phyloP scores from a whole-genome alignment of 2,888 invertebrate species.

The Lomographa bimaculata region DNA sequence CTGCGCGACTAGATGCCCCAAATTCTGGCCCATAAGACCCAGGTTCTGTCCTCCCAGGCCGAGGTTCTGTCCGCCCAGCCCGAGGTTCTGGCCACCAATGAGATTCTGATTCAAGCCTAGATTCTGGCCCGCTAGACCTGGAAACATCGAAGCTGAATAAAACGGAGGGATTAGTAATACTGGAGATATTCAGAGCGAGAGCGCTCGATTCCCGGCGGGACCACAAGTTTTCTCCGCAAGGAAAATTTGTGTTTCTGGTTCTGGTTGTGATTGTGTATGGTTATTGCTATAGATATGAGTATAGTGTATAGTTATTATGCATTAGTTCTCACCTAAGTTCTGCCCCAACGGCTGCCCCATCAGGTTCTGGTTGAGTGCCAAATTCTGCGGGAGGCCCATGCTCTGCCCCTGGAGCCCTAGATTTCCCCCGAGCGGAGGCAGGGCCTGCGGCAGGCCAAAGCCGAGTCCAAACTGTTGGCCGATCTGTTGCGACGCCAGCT shows the following conservation, averaged over 20 bases:
- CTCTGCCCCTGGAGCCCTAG: constrained; percentile 48
- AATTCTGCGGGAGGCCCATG: constrained; percentile 54
- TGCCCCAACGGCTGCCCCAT: constrained; percentile 68
- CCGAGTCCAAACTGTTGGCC: constrained; percentile 55
- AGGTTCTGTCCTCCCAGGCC: constrained; percentile 55
- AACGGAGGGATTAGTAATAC: constrained; percentile 4
- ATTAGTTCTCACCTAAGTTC: constrained; percentile 63
- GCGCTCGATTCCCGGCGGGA: too few relatives aligned
- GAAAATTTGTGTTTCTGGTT: too few relatives aligned
- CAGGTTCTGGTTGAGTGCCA: constrained; percentile 65
- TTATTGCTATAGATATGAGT: too few relatives aligned
- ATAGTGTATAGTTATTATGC: too few relatives aligned
- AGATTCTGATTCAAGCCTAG: constrained; percentile 56
- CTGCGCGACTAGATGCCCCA: constrained; percentile 69
- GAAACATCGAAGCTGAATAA: constrained; percentile 13
- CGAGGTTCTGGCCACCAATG: constrained; percentile 35
- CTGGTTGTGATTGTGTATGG: too few relatives aligned
- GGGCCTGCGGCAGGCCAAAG: constrained; percentile 50
- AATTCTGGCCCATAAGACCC: constrained; percentile 59
- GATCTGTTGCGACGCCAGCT: constrained; percentile 50
- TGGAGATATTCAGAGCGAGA: too few relatives aligned
- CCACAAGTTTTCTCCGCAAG: too few relatives aligned
- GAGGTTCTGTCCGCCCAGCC: constrained; percentile 49
- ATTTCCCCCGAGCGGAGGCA: constrained; percentile 41
- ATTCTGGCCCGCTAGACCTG: constrained; percentile 66